Base-by-base conservation (phyloP, 2,113 vertebrate genomes). In the Thunnus maccoyii region DNA sequence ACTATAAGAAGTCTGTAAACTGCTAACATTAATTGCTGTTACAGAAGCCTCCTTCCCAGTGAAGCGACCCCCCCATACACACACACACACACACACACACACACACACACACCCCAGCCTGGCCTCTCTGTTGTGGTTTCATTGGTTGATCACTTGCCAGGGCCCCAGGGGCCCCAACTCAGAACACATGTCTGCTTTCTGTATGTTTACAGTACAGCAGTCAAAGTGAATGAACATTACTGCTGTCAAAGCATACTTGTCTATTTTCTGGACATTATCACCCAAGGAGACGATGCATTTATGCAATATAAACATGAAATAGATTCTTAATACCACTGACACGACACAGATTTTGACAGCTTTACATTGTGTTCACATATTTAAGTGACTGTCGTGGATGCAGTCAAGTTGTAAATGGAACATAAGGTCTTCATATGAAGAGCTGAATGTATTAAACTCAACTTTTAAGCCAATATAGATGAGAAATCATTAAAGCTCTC, bases 161-260 rank as follows among this genome's bases (percentile, higher is more conserved):
- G 76, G 72, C 90, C 85, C 83, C 85, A 86, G 89, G 87, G 88
- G 87, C 86, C 85, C 83, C 86, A 92, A 92, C 88, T 88, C 89
- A 86, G 87, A 92, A 88, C 93, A 94, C 87, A 91, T 93, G 90
- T 89, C 87, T 92, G 86, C 79, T 88, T 85, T 92, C 74, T 88
- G 82, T 91, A 88, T 90, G 83, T 91, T 90, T 92, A 89, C 85
- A 91, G 62, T 88, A 75, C 84, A 88, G 58, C 86, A 83, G 86
- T 93, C 82, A 85, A 71, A 85, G 62, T 77, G 77, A 91, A 92
- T 89, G 81, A 91, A 69, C 18, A 67, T 88, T 85, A 84, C 50
- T 76, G 55, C 81, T 88, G 87, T 90, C 85, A 84, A 71, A 85
- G 86, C 72, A 63, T 66, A 83, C 73, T 63, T 80, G 56, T 83